phyloP scores from a whole-genome alignment of 2,797 vertebrate genomes.

The Lophius americanus region DNA sequence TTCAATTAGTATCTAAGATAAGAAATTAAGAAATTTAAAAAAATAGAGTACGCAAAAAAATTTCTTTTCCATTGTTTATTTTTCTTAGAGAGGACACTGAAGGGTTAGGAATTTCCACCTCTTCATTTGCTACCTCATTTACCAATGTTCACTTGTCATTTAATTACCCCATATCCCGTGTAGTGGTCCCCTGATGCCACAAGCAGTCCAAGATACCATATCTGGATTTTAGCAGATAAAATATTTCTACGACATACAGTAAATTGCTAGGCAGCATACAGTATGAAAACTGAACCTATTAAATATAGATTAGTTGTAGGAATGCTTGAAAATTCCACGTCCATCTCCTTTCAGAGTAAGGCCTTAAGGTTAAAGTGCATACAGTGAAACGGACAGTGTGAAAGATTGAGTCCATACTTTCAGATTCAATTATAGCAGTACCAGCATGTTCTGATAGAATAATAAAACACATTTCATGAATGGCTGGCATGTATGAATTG shows the following conservation, averaged over 20 bases:
- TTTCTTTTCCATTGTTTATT: no score
- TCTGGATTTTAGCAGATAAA: slow-evolving; percentile 7
- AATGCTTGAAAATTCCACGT: slow-evolving; percentile 16
- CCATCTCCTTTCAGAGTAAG: neutral
- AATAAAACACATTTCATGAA: slow-evolving; percentile 33
- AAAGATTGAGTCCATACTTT: neutral
- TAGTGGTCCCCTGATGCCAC: slow-evolving; percentile 1
- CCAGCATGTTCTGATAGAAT: neutral
- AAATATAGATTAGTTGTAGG: slow-evolving; percentile 22
- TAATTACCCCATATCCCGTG: neutral
- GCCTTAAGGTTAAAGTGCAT: neutral
- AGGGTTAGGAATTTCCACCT: no score
- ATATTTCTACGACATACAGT: neutral
- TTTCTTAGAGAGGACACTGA: no score
- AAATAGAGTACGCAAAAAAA: no score
- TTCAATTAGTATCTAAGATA: no score
- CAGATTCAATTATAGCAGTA: neutral
- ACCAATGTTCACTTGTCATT: neutral
- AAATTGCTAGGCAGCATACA: neutral
- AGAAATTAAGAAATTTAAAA: no score
- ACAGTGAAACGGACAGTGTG: neutral
- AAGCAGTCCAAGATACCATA: slow-evolving; percentile 5
- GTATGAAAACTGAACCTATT: slow-evolving; percentile 15
- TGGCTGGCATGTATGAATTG: slow-evolving; percentile 19
- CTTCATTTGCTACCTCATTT: no score